Evolutionary conservation across 2,113 vertebrate genomes (phyloP).

Genomic region (Cacatua alba): DNA sequence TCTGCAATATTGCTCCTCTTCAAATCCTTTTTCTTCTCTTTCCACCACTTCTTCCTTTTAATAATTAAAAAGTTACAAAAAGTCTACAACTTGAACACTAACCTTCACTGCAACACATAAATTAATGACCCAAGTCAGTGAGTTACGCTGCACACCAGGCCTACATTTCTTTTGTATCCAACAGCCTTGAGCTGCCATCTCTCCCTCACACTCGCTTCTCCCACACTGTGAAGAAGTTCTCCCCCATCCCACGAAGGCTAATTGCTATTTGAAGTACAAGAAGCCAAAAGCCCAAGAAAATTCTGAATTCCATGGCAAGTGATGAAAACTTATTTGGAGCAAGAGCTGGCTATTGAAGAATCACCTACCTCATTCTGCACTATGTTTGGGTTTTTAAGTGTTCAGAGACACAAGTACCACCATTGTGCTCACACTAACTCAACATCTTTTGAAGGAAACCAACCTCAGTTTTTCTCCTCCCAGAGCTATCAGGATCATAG

Average conservation of each 20-base stretch:
- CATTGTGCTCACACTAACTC: neutral
- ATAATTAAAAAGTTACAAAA: neutral
- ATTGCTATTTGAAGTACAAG: neutral
- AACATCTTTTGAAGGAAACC: neutral
- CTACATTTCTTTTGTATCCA: neutral
- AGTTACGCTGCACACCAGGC: neutral
- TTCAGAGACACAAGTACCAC: neutral
- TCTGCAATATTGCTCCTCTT: neutral
- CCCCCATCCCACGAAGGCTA: neutral
- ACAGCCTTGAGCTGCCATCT: neutral
- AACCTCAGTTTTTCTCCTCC: neutral
- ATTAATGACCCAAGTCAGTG: neutral
- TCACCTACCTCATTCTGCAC: neutral
- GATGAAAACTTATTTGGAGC: neutral
- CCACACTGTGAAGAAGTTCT: neutral
- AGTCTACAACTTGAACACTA: neutral
- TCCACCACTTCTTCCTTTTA: neutral
- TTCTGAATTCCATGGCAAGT: neutral
- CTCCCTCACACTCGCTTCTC: neutral
- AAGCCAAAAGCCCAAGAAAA: neutral
- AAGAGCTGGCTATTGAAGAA: neutral
- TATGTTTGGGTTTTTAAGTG: rapidly evolving
- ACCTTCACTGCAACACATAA: neutral
- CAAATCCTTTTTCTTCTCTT: neutral
- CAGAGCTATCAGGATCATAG: neutral